Evolutionary conservation across 2,113 vertebrate species (phyloP), one percentile per base, ranked within the genome.

Genomic region (Psilopsiagon aurifrons): DNA sequence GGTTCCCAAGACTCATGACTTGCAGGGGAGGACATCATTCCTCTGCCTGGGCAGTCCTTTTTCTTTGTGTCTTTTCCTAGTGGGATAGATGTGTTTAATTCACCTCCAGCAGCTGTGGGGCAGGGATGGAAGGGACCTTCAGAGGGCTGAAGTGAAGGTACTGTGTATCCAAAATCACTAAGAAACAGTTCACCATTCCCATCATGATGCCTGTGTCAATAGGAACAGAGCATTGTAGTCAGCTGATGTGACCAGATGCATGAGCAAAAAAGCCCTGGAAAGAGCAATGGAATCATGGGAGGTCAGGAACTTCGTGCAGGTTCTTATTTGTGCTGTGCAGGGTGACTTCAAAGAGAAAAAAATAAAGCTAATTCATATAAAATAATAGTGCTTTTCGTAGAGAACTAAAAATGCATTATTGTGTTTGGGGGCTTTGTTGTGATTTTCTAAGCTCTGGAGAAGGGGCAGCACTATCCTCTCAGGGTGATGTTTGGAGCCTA

Each of bases 291-390:
- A 39, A 51, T 76, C 13, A 6, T 4, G 2, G 68, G n/a, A 74
- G 60, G 63, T 47, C 73, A 89, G 35, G 37, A 84, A 31, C n/a
- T 59, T 6, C 20, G 9, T 1, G 3, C 7, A 5, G 51, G 18
- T 8, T 81, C 18, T 28, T 60, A 66, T 83, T 91, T 74, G 31
- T 62, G 27, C 23, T 62, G 6, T 31, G 10, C 6, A 39, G 24
- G 15, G 33, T 69, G 43, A 71, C 39, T 79, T 86, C n/a, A 67
- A 87, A 78, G 31, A 69, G 41, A 78, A 78, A 83, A 83, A 86
- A 46, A 12, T 41, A 16, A 24, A 59, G 7, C 15, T 74, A 23
- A 22, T 49, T 90, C 14, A 9, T 68, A 41, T 18, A 10, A 54
- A 63, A 35, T 2, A 2, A 5, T 2, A 0, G 6, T 63, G 8